Base-by-base conservation (phyloP, 2,888 invertebrate species). In the Ditylenchus weischeri region DNA sequence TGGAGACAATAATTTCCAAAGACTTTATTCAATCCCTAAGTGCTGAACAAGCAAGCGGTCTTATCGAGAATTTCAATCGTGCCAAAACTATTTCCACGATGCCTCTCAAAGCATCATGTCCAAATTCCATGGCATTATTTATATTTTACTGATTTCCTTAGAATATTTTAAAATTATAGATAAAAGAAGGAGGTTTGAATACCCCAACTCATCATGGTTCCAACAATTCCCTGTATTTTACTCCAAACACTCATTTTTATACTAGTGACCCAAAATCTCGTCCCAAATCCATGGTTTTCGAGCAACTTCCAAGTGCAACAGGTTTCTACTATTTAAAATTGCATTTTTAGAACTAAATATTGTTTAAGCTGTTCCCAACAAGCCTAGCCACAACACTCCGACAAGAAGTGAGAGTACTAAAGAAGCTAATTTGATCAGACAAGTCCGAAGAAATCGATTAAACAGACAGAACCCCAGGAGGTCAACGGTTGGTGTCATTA, bases 21-120 rank as follows among this genome's bases (percentile, higher is more conserved):
- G 38, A 59, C 13, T 59, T 59, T 19, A 23, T 38, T 19, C 29
- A 36, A 36, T 29, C 23, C n/a, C 35, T 59, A 3, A 29, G 47
- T 13, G 65, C 66, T 49, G 47, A 36, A 10, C 72, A 70, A 59
- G 70, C 72, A 7, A 19, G 57, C 6, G 61, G 71, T 29, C 59
- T 71, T 29, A 61, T 70, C 47, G 72, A 70, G 21, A 59, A 65
- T 7, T 71, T 70, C 38, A 70, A 70, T 29, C 48, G 65, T n/a
- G 29, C 29, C 11, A 54, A 54, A 54, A 13, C 43, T 43, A 15
- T 43, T 6, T 43, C 43, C 8, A 43, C 15, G 43, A 13, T 43
- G 11, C 43, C 43, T 2, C 15, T 13, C 43, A 43, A 43, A 43
- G 43, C 13, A 1, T 15, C 43, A 43, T 43, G 11, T 10, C 43